phyloP scores from a whole-genome alignment of 2,888 invertebrate species.

The Tenthredo scrophulariae region DNA sequence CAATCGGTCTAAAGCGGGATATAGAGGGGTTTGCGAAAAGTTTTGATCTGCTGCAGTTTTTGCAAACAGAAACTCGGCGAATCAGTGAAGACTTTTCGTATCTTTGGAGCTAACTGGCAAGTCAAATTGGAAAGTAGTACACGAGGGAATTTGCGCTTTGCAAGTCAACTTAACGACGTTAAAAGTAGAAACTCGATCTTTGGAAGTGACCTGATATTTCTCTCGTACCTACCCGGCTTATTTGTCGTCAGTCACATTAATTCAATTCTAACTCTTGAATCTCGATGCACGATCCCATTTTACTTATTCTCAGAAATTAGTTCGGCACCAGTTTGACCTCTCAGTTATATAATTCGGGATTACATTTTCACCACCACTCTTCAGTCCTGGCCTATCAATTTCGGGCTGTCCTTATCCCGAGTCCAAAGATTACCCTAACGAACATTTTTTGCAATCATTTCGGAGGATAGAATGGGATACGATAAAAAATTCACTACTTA shows the following conservation, averaged over 20 bases:
- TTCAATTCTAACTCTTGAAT: constrained; percentile 33
- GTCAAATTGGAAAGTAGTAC: constrained; percentile 50
- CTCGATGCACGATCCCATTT: constrained; percentile 33
- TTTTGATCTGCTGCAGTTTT: constrained; percentile 14
- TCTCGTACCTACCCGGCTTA: constrained; percentile 32
- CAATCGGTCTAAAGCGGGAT: constrained; percentile 19
- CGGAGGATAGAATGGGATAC: not conserved
- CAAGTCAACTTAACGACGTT: constrained; percentile 43
- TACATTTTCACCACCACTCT: not conserved
- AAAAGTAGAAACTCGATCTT: constrained; percentile 47
- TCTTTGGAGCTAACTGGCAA: constrained; percentile 36
- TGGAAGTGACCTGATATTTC: constrained; percentile 29
- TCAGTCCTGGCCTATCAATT: not conserved
- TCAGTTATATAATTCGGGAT: constrained; percentile 1
- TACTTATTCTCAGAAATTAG: constrained; percentile 16
- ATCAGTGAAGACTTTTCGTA: constrained; percentile 34
- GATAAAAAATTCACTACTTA: not conserved
- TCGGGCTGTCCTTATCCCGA: not conserved
- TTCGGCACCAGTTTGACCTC: not conserved
- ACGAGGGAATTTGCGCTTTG: constrained; percentile 39
- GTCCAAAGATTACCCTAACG: not conserved
- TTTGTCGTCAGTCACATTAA: constrained; percentile 42
- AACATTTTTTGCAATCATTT: constrained; percentile 3
- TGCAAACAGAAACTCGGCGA: not conserved
- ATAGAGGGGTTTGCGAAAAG: not conserved